These are phyloP conservation scores for Eupithecia pulchellata DNA, from an alignment of 2,888 invertebrate genomes.

Conservation along the genomic window DNA sequence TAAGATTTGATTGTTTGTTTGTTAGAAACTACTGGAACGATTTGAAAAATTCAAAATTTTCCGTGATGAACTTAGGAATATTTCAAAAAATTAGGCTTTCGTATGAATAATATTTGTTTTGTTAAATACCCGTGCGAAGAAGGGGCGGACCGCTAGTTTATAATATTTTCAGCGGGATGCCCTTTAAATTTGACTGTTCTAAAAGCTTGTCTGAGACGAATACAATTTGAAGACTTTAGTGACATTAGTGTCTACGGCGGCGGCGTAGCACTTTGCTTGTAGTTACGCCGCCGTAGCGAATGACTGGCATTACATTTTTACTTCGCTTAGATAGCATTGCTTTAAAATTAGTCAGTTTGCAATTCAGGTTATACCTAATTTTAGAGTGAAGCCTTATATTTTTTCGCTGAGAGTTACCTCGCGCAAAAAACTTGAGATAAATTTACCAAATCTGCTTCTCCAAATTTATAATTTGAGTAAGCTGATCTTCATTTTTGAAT, in stretches of 20 bases:
- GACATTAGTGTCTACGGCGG: conserved; percentile 10
- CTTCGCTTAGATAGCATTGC: not conserved
- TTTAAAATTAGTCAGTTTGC: not conserved
- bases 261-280: conserved; percentile 6
- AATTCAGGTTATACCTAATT: not conserved
- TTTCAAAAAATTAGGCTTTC: too few species aligned
- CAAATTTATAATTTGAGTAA: not conserved
- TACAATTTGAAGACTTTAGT: not conserved
- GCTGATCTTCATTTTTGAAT: not conserved
- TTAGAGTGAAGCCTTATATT: not conserved
- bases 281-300: conserved; percentile 1
- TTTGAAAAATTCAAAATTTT: too few species aligned
- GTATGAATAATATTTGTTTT: too few species aligned
- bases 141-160: too few species aligned
- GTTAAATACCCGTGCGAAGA: too few species aligned
- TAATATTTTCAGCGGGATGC: not conserved
- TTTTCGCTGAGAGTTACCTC: not conserved
- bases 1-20: too few species aligned
- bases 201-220: not conserved
- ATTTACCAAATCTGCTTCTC: not conserved
- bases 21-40: too few species aligned
- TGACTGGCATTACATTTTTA: not conserved
- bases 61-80: too few species aligned
- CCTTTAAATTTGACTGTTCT: not conserved
- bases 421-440: not conserved